Percentiles rank a stretch among this genome's conserved stretches.
phyloP scores from a whole-genome alignment of 1,140 invertebrate species.

The Elymnias hypermnestra region DNA sequence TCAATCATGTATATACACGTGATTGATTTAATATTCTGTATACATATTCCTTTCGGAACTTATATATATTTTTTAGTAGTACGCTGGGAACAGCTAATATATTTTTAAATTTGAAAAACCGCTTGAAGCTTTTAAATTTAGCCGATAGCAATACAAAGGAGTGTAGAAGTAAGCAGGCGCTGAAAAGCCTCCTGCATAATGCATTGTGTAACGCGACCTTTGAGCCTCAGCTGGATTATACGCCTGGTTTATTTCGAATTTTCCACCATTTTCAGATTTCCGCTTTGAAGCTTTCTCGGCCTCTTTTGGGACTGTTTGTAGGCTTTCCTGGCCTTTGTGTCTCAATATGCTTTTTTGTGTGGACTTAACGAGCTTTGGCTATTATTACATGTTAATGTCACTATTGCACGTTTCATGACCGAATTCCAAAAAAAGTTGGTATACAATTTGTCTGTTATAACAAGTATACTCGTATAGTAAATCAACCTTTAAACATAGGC shows the following conservation, averaged over 20 bases:
- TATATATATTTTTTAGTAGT: too few relatives aligned
- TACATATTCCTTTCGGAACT: too few relatives aligned
- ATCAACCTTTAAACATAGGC: too few relatives aligned
- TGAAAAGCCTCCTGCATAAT: conserved; percentile 3
- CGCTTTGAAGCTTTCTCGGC: neutral
- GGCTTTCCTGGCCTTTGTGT: neutral
- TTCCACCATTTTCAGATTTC: conserved; percentile 4
- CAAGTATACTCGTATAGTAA: too few relatives aligned
- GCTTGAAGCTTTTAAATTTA: neutral
- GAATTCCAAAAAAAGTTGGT: neutral
- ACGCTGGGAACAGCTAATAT: too few relatives aligned
- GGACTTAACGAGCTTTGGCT: neutral
- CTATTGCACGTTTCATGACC: too few relatives aligned
- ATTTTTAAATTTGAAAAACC: too few relatives aligned
- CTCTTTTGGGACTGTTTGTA: conserved; percentile 2
- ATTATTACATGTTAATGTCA: too few relatives aligned
- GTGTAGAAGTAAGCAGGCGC: conserved; percentile 3
- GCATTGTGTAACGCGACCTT: conserved; percentile 2
- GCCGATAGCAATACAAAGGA: neutral
- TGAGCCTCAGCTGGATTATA: conserved; percentile 1
- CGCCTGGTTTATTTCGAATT: conserved; percentile 3
- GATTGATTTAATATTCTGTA: too few relatives aligned
- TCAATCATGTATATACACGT: too few relatives aligned
- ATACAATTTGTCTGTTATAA: neutral
- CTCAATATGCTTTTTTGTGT: neutral